A percentile compares a stretch with the other conserved stretches of the same genome.
Conservation (phyloP, 2,113 vertebrate genomes). For the Stictonetta naevosa region DNA sequence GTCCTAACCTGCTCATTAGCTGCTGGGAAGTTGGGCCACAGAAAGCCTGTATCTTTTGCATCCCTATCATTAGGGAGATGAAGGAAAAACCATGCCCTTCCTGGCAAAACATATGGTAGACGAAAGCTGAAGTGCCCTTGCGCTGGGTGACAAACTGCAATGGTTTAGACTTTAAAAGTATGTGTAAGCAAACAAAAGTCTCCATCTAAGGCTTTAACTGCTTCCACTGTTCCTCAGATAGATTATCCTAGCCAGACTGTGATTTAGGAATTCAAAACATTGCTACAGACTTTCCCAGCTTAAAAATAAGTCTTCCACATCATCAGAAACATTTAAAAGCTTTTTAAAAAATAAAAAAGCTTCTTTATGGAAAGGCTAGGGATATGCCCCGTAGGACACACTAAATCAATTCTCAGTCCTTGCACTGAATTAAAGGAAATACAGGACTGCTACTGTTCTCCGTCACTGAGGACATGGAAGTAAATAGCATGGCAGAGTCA, state of each 20-base stretch:
- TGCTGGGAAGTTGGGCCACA: background rate
- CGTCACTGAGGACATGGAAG: rapidly evolving
- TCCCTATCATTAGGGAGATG: background rate
- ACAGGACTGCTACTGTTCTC: background rate
- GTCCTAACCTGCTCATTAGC: background rate
- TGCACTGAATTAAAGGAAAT: background rate
- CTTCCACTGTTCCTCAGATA: background rate
- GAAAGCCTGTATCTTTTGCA: background rate
- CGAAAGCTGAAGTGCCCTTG: background rate
- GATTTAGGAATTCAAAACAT: slow-evolving; percentile 56
- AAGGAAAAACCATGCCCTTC: background rate
- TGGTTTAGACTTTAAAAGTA: background rate
- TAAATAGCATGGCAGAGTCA: rapidly evolving
- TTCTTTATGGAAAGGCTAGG: background rate
- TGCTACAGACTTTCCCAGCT: slow-evolving; percentile 51
- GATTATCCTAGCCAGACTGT: background rate
- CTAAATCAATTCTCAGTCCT: background rate
- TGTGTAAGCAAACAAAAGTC: background rate
- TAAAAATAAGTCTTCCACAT: slow-evolving; percentile 42
- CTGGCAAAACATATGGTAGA: background rate
- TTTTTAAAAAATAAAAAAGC: slow-evolving; percentile 9
- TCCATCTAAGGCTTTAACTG: slow-evolving; percentile 53
- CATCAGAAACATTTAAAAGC: background rate
- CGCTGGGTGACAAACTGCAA: background rate
- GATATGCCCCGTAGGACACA: background rate